Evolutionary conservation across 2,797 vertebrate genomes (phyloP), one percentile per base, ranked within the genome.

Genomic region (Gila robusta): DNA sequence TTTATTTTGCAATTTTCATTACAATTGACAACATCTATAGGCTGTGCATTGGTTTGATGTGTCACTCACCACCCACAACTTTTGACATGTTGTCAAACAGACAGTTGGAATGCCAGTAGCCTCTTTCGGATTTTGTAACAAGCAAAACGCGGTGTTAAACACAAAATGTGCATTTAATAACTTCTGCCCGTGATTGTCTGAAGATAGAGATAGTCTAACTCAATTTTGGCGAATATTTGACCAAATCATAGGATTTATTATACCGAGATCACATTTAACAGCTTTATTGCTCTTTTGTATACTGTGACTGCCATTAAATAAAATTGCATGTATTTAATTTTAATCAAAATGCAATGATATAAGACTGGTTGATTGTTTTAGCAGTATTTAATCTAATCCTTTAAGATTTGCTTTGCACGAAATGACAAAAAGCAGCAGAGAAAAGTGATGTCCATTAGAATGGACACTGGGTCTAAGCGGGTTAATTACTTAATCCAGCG

Each of bases 401-500:
- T 70, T 70, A 11, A 37, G 2, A 70, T 79, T 26, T 19, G 14
- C 54, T 62, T 37, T 32, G 21, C n/a, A 21, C 56, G 8, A 79
- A 47, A 78, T 28, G 23, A 41, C 5, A 47, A 23, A 64, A 76
- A 54, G 19, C 32, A 26, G 3, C 11, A 32, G 14, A 44, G 7
- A 44, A 37, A n/a, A 39, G 76, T 49, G 41, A 67, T 80, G 79
- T 14, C 17, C 26, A 66, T 80, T 67, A 49, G 44, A 70, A 52
- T 35, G 79, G 44, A 52, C 79, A 54, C 21, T n/a, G 41, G 59
- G 19, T 69, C 41, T 81, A 66, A 66, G 35, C 28, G 12, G 79
- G 62, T 69, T 69, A 66, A 41, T 84, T 59, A 12, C 26, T 56
- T 79, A 59, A 85, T 71, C 14, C 74, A 21, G 49, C 35, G 37